Percentiles rank a stretch among this genome's conserved stretches.
phyloP scores from a whole-genome alignment of 64 coral and sea anemone genomes.

The Stylophora pistillata region DNA sequence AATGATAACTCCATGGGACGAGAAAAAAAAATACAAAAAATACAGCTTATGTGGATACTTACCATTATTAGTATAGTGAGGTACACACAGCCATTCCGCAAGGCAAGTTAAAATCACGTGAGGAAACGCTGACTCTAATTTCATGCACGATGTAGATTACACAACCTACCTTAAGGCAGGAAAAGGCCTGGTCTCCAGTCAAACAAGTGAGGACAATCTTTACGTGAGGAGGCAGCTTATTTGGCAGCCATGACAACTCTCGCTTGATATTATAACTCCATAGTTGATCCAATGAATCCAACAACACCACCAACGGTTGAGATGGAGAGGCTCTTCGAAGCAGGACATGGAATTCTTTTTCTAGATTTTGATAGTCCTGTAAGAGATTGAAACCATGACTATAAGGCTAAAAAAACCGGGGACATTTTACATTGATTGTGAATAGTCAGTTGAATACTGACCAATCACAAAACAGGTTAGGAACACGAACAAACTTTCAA shows the following conservation, averaged over 20 bases:
- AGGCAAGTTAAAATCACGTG: background rate
- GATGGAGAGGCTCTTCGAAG: slow-evolving; percentile 71
- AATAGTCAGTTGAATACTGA: too few relatives aligned
- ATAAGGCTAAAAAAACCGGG: too few relatives aligned
- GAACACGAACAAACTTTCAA: too few relatives aligned
- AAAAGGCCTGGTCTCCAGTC: slow-evolving; percentile 52
- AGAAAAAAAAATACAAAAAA: background rate
- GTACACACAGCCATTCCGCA: too few relatives aligned
- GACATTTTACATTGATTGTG: too few relatives aligned
- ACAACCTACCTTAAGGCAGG: slow-evolving; percentile 46
- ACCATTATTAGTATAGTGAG: too few relatives aligned
- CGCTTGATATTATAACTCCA: slow-evolving; percentile 67
- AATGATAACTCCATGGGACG: too few relatives aligned
- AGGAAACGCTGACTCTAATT: background rate
- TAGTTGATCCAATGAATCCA: slow-evolving; percentile 88
- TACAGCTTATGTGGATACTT: too few relatives aligned
- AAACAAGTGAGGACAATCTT: slow-evolving; percentile 76
- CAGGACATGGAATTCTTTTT: slow-evolving; percentile 79
- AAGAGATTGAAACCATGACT: background rate
- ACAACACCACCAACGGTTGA: slow-evolving; percentile 68
- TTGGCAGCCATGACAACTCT: slow-evolving; percentile 86
- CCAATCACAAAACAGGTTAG: too few relatives aligned
- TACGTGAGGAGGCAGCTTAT: slow-evolving; percentile 81
- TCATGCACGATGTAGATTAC: background rate
- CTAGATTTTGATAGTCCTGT: slow-evolving; percentile 82